A percentile compares a stretch with the other conserved stretches of the same genome.
Conservation (phyloP, 2,113 vertebrate species). For the Malaclemys terrapin region DNA sequence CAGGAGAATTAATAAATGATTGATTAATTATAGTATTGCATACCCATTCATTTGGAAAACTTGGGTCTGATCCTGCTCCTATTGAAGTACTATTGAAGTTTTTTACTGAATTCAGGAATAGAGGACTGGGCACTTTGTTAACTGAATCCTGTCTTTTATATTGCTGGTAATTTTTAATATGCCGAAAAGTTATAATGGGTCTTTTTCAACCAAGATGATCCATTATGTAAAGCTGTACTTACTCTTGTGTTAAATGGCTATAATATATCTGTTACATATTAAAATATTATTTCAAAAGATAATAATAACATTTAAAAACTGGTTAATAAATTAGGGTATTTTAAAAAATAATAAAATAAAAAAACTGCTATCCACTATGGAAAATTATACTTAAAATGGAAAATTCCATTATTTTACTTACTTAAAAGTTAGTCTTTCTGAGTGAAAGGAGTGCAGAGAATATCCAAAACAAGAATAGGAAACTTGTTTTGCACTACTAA, state of each 20-base stretch:
- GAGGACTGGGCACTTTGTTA: conserved; percentile 25
- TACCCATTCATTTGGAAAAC: conserved; percentile 61
- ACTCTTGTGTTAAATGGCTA: conserved; percentile 18
- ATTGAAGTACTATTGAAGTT: conserved; percentile 38
- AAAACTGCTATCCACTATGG: conserved; percentile 59
- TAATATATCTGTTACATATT: conserved; percentile 22
- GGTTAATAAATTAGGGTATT: conserved; percentile 34
- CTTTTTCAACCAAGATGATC: conserved; percentile 14
- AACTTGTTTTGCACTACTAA: conserved; percentile 68
- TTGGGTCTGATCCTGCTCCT: conserved; percentile 21
- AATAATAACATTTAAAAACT: conserved; percentile 60
- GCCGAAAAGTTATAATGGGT: conserved; percentile 36
- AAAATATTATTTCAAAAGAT: conserved; percentile 45
- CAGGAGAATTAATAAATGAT: background rate
- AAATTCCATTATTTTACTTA: conserved; percentile 63
- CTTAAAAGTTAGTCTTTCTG: conserved; percentile 66
- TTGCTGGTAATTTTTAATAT: conserved; percentile 28
- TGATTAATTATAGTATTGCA: background rate
- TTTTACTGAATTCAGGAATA: conserved; percentile 35
- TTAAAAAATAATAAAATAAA: conserved; percentile 47
- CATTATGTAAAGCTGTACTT: conserved; percentile 12
- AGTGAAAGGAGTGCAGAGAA: conserved; percentile 48
- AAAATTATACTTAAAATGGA: conserved; percentile 70
- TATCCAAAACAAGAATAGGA: conserved; percentile 63
- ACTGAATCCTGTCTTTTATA: background rate